phyloP scores from a whole-genome alignment of 1,140 invertebrate species.

The Meloidogyne chitwoodi region DNA sequence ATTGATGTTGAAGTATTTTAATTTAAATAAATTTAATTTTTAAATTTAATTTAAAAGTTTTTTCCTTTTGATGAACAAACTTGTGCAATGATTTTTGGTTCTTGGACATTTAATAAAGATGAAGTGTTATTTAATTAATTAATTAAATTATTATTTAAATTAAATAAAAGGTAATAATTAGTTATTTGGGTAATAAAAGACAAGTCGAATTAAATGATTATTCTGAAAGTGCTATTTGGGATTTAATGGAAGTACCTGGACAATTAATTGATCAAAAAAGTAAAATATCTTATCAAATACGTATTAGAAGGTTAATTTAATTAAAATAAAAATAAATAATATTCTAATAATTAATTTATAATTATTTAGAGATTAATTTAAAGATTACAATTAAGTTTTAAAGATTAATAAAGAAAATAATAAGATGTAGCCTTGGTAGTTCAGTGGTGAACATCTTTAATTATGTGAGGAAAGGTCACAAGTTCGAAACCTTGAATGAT shows the following conservation, averaged over 20 bases:
- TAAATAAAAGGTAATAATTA: background rate
- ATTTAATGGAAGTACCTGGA: constrained; percentile 92
- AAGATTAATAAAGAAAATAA: too few species aligned
- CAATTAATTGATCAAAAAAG: constrained; percentile 63
- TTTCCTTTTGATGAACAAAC: constrained; percentile 72
- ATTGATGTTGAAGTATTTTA: constrained; percentile 81
- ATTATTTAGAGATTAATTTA: too few species aligned
- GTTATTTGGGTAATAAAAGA: constrained; percentile 40
- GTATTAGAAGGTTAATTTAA: constrained; percentile 46
- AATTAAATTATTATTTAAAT: constrained; percentile 40
- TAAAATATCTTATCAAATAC: constrained; percentile 54
- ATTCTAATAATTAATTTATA: background rate
- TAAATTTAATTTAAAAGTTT: constrained; percentile 69
- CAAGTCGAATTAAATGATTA: constrained; percentile 89
- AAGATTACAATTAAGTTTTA: too few species aligned
- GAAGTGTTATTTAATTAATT: constrained; percentile 74
- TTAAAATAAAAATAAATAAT: background rate
- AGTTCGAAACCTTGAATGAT: too few species aligned
- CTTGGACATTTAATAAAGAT: constrained; percentile 97
- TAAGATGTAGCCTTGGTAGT: too few species aligned
- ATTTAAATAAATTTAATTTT: constrained; percentile 72
- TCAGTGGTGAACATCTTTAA: too few species aligned
- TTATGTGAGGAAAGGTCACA: too few species aligned
- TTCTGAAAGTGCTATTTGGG: constrained; percentile 87
- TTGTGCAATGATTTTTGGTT: constrained; percentile 98